Percentiles rank a stretch among this genome's conserved stretches.
Conservation (phyloP, 2,888 invertebrate species). For the Aphidius colemani region DNA sequence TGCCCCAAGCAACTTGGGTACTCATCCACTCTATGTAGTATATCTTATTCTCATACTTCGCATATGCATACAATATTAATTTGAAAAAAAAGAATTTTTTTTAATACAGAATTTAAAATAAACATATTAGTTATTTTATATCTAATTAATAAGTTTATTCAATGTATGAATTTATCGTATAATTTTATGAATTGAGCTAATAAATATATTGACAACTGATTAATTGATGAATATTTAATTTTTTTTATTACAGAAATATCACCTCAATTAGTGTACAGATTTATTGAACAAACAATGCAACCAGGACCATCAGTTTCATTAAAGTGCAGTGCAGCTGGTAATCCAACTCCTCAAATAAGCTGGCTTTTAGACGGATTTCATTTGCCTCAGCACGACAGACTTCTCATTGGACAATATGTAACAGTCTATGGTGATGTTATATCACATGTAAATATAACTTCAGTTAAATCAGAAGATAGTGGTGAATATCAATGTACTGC, state of each 20-base stretch:
- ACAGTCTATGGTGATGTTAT: slow-evolving; percentile 63
- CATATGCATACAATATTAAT: background rate
- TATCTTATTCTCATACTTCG: slow-evolving; percentile 22
- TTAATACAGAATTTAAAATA: slow-evolving; percentile 52
- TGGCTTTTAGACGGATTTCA: slow-evolving; percentile 91
- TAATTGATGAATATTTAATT: background rate
- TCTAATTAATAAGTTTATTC: no score
- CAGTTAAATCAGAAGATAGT: slow-evolving; percentile 62
- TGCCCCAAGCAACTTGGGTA: slow-evolving; percentile 36
- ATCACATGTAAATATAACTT: slow-evolving; percentile 62
- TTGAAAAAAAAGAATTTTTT: background rate
- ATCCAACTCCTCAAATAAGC: slow-evolving; percentile 88
- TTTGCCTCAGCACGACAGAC: slow-evolving; percentile 71
- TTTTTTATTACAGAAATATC: slow-evolving; percentile 60
- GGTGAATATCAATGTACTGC: slow-evolving; percentile 65
- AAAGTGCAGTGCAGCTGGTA: slow-evolving; percentile 93
- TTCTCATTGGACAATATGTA: slow-evolving; percentile 62
- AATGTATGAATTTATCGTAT: no score
- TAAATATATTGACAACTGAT: no score
- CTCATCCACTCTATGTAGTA: slow-evolving; percentile 26
- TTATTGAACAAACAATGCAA: slow-evolving; percentile 89
- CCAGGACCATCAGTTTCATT: slow-evolving; percentile 90
- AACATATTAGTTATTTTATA: no score
- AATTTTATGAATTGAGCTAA: no score
- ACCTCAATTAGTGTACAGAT: slow-evolving; percentile 84